Evolutionary conservation across 2,888 invertebrate genomes (phyloP), one percentile per base, ranked within the genome.

Genomic region (Eurytoma adleriae): DNA sequence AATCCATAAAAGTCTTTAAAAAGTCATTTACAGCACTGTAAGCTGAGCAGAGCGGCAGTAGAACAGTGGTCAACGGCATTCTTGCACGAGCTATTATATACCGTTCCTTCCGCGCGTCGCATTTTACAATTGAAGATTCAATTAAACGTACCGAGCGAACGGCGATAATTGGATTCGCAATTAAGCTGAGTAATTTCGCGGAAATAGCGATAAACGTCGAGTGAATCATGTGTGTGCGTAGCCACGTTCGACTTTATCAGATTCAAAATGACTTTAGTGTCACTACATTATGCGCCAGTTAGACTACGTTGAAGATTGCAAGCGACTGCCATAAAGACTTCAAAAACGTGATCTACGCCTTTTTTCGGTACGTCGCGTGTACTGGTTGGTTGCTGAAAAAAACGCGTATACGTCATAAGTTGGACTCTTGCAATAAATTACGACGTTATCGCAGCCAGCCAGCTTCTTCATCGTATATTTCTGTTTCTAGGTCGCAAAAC

Each of bases 181-280:
- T 78, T 68, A 72, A 67, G 68, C 68, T 40, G 59, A 78, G 57
- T 67, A 78, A 78, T 78, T 78, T 68, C 68, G 52, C 67, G 59
- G 67, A 71, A 78, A 71, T 59, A n/a, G 0, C 52, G 52, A 68
- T 61, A 73, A 72, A 67, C 40, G 54, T n/a, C 40, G 14, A 56
- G 56, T 62, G 69, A 69, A 62, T 69, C 69, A 61, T n/a, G 10
- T 48, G 40, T 64, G 52, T 13, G 40, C 30, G 24, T 20, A 24
- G 40, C n/a, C 3, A n/a, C 48, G 20, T n/a, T 10, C 16, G 16
- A 54, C n/a, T 54, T n/a, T 74, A 74, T 74, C 66, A 61, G 14
- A 76, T 76, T 76, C 61, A 76, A 61, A 74, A 67, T 67, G 57
- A 57, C 56, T 73, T 16, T 2, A 7, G 24, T 13, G 27, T 40